These are phyloP conservation scores for Micronycteris hirsuta DNA, from an alignment of 2,113 vertebrate genomes.

Conservation along the genomic window DNA sequence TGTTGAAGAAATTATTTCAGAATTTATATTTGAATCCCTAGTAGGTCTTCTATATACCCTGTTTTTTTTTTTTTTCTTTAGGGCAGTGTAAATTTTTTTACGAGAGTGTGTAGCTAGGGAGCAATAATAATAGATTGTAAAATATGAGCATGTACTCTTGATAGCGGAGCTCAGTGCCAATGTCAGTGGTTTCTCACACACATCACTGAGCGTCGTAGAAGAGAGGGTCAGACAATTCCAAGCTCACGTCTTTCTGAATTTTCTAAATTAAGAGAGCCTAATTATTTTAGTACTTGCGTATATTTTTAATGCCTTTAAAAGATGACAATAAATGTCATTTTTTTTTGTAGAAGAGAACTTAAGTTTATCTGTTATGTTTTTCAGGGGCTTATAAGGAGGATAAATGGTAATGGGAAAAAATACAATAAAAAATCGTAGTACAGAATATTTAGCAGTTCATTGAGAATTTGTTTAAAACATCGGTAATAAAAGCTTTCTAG, in stretches of 20 bases:
- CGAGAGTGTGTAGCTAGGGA: neutral
- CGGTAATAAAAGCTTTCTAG: neutral
- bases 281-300: neutral
- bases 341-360: neutral
- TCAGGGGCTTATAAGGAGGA: too few relatives aligned
- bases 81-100: neutral
- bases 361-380: neutral
- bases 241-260: neutral
- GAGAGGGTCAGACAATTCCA: neutral
- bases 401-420: too few relatives aligned
- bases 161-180: neutral
- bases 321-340: neutral
- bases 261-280: neutral
- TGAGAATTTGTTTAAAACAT: neutral
- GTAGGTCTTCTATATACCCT: neutral
- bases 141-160: neutral
- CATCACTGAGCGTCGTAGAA: fast-evolving
- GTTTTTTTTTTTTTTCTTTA: neutral
- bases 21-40: neutral
- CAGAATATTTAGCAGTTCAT: neutral
- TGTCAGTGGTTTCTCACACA: neutral
- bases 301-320: neutral
- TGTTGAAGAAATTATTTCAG: neutral
- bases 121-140: neutral
- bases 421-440: neutral